phyloP scores from a whole-genome alignment of 2,113 vertebrate genomes.

The Lophius piscatorius region DNA sequence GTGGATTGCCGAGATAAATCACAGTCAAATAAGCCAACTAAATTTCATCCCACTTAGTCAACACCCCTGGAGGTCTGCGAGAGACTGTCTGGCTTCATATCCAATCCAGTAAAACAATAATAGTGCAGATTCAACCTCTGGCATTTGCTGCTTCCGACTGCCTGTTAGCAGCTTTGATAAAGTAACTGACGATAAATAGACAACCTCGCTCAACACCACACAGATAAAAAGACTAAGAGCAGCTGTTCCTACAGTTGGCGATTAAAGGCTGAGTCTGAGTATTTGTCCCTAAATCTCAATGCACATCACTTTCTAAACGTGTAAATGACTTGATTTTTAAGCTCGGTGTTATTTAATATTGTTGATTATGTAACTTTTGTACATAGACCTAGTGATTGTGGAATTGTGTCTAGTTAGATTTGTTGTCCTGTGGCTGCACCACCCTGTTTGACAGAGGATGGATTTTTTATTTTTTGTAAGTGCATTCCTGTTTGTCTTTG shows the following conservation, averaged over 20 bases:
- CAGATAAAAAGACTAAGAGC: conserved; percentile 19
- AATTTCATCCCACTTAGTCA: conserved; percentile 61
- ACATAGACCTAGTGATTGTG: too few relatives aligned
- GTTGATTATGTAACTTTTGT: not conserved
- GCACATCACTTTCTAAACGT: not conserved
- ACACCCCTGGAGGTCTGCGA: conserved; percentile 52
- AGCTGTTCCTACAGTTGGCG: not conserved
- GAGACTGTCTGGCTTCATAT: conserved; percentile 43
- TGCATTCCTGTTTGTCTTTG: too few relatives aligned
- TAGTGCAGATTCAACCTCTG: conserved; percentile 48
- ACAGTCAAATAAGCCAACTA: conserved; percentile 58
- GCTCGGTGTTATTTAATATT: not conserved
- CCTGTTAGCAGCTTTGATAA: conserved; percentile 43
- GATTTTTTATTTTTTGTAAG: not conserved
- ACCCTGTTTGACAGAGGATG: not conserved
- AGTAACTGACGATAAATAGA: conserved; percentile 31
- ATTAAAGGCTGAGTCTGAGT: not conserved
- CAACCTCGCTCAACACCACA: not conserved
- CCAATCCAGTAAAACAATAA: conserved; percentile 52
- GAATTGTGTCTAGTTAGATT: not conserved
- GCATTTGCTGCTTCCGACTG: conserved; percentile 47
- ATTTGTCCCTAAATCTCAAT: not conserved
- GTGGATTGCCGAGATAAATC: conserved; percentile 61
- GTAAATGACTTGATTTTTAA: not conserved
- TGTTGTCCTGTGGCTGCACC: not conserved